A percentile compares a stretch with the other conserved stretches of the same genome.
phyloP scores from a whole-genome alignment of 1,140 invertebrate species.

The Drosophila rufa region DNA sequence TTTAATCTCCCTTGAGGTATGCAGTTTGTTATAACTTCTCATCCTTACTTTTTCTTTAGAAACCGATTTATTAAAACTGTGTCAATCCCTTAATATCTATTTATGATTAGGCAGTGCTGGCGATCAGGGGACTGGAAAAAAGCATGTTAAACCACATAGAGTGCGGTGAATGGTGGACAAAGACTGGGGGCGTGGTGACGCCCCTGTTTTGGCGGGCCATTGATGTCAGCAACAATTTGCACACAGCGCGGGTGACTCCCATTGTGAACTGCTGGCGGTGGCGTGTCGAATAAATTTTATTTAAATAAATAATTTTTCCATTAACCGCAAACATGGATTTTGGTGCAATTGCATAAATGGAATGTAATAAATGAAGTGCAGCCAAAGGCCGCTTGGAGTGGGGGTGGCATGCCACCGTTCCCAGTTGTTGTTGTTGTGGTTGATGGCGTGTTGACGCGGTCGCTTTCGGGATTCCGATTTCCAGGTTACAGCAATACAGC shows the following conservation, averaged over 20 bases:
- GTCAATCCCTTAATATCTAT: not conserved
- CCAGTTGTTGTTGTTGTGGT: slow-evolving; percentile 54
- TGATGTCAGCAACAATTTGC: slow-evolving; percentile 68
- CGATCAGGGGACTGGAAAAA: not conserved
- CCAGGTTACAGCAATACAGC: slow-evolving; percentile 14
- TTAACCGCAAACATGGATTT: slow-evolving; percentile 81
- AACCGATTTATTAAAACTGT: not conserved
- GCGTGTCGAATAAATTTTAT: slow-evolving; percentile 73
- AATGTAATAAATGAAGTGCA: slow-evolving; percentile 74
- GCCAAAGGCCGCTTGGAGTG: not conserved
- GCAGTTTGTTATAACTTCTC: not conserved
- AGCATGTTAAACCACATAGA: slow-evolving; percentile 1
- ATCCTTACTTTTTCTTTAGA: too few species aligned
- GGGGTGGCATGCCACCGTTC: slow-evolving; percentile 1
- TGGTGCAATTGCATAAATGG: slow-evolving; percentile 77
- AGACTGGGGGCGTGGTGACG: not conserved
- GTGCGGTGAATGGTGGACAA: not conserved
- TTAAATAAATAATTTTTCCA: slow-evolving; percentile 82
- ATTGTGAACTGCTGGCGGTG: slow-evolving; percentile 22
- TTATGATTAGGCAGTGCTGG: not conserved
- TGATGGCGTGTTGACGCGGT: slow-evolving; percentile 68
- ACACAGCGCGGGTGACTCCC: slow-evolving; percentile 4
- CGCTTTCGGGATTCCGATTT: slow-evolving; percentile 32
- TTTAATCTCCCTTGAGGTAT: not conserved
- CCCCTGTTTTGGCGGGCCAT: slow-evolving; percentile 16